Evolutionary conservation across 30 jellyfish, hydroid and myxozoan genomes (phyloP), one percentile per base, ranked within the genome.

Genomic region (Hydractinia echinata): DNA sequence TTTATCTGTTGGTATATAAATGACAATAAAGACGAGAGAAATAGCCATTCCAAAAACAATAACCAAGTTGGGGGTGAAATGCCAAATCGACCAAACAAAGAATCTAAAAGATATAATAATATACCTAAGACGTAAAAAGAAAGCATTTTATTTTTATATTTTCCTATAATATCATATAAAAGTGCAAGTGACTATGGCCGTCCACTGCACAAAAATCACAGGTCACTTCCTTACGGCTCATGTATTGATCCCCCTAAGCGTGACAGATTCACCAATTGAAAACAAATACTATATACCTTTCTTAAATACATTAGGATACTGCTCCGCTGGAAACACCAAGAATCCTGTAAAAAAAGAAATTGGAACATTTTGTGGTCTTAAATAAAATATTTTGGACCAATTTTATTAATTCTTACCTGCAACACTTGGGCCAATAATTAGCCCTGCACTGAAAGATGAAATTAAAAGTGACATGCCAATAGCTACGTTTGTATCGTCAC

Each of bases 371-470:
- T 30, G 0, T 11, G 16, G 3, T 58, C 16, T 13, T 58, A 58
- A 11, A 18, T 58, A 13, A 58, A 13, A 11, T 11, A 58, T 11
- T 11, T 58, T 58, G 69, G 15, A 67, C 14, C 14, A 11, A 20
- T 71, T 71, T 71, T 9, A 8, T 0, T 9, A 14, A 11, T 71
- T n/a, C 67, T 19, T 19, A 71, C 81, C 81, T 5, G 55, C 81
- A 19, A 71, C 18, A 71, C 81, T 71, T 20, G 81, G 81, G 11
- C 81, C 81, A 71, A 71, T 71, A 50, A 71, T 19, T 5, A 71
- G 44, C 18, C 81, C 81, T 9, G 81, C 52, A 7, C 60, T 19
- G 50, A n/a, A 71, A 7, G 81, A 71, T n/a, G 55, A 48, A 71
- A 71, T 71, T 7, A 71, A 19, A 50, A 71, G 30, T 20, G 81